A percentile compares a stretch with the other conserved stretches of the same genome.
phyloP scores from a whole-genome alignment of 2,113 vertebrate species.

The Festucalex cinctus region DNA sequence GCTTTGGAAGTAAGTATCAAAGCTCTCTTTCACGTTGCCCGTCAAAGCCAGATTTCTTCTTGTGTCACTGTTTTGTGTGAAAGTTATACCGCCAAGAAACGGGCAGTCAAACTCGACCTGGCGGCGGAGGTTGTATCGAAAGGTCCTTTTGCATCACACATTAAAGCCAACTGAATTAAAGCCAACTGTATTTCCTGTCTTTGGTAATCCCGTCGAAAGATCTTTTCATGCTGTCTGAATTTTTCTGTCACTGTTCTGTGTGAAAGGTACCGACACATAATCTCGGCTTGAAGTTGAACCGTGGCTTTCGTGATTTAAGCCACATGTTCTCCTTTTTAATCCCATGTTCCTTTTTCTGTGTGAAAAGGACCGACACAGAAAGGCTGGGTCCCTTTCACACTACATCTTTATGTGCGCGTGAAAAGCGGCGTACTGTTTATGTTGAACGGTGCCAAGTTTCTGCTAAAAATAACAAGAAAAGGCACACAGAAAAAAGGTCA shows the following conservation, averaged over 20 bases:
- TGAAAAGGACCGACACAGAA: background rate
- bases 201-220: no score
- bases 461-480: slow-evolving; percentile 2
- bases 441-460: background rate
- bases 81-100: no score
- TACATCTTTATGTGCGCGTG: background rate
- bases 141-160: no score
- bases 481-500: background rate
- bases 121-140: no score
- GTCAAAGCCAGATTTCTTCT: background rate
- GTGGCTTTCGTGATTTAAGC: background rate
- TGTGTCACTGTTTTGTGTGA: no score
- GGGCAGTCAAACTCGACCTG: no score
- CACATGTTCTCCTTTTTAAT: background rate
- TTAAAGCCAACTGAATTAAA: no score
- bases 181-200: no score
- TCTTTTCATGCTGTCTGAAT: no score
- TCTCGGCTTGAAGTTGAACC: no score
- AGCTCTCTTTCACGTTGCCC: background rate
- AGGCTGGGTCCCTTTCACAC: background rate
- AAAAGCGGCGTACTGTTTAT: background rate
- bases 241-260: no score
- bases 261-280: no score
- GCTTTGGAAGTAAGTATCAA: background rate
- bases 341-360: background rate